Evolutionary conservation across 2,113 vertebrate species (phyloP).

Genomic region (Ammodytes marinus): DNA sequence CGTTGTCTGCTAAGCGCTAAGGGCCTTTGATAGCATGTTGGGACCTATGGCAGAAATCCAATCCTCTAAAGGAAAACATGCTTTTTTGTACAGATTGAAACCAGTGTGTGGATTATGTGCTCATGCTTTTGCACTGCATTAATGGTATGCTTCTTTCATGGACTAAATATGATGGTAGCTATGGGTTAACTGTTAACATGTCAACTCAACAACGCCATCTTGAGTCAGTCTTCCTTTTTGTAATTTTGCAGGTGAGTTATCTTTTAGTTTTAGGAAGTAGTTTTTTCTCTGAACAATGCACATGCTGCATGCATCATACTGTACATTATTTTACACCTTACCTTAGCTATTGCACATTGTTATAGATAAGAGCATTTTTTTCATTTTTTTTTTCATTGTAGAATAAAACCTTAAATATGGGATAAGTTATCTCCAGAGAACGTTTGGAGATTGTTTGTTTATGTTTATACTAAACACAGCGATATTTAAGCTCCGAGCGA

Average conservation of each 20-base stretch:
- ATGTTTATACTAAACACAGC: too few relatives aligned
- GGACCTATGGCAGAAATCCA: not conserved
- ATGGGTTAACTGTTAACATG: not conserved
- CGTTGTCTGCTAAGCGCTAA: not conserved
- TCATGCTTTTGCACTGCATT: not conserved
- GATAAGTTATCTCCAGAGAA: too few relatives aligned
- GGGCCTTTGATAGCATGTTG: slow-evolving; percentile 36
- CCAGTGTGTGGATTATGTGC: not conserved
- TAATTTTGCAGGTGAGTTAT: not conserved
- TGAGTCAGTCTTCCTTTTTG: not conserved
- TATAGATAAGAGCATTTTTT: too few relatives aligned
- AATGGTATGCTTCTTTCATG: not conserved
- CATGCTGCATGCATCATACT: not conserved
- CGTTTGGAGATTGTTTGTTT: too few relatives aligned
- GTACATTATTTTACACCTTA: too few relatives aligned
- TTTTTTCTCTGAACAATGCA: not conserved
- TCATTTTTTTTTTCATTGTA: not conserved
- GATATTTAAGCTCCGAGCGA: too few relatives aligned
- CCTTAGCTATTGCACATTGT: not conserved
- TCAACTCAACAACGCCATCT: slow-evolving; percentile 18
- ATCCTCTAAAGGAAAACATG: not conserved
- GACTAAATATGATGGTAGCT: not conserved
- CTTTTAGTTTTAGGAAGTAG: not conserved
- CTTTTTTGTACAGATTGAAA: slow-evolving; percentile 1
- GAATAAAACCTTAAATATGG: not conserved